Conservation (phyloP, 2,888 invertebrate species). For the Hypomecis atomaria region DNA sequence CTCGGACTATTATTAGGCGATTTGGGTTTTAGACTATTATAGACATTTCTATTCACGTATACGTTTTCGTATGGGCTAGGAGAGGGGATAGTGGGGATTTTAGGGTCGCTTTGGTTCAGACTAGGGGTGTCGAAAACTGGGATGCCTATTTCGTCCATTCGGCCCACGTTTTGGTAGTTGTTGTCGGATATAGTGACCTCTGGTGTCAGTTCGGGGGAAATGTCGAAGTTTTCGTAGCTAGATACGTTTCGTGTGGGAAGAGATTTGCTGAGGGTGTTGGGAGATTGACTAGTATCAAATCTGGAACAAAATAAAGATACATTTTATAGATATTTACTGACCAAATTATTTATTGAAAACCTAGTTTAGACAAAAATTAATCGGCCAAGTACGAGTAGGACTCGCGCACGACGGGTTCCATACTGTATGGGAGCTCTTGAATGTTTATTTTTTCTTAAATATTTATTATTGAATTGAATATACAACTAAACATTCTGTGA, state of each 20-base stretch:
- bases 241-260: slow-evolving; percentile 72
- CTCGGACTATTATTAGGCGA: slow-evolving; percentile 83
- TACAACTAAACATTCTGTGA: too few species aligned
- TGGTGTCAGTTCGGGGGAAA: slow-evolving; percentile 66
- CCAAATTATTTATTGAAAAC: too few species aligned
- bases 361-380: too few species aligned
- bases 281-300: slow-evolving; percentile 79
- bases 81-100: slow-evolving; percentile 49
- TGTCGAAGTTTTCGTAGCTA: slow-evolving; percentile 84
- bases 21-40: slow-evolving; percentile 69
- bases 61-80: slow-evolving; percentile 87
- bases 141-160: slow-evolving; percentile 80
- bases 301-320: slow-evolving; percentile 52
- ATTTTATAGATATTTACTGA: too few species aligned
- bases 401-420: too few species aligned
- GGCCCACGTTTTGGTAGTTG: slow-evolving; percentile 69
- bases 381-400: too few species aligned
- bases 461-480: too few species aligned
- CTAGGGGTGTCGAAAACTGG: slow-evolving; percentile 75
- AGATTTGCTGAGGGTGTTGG: slow-evolving; percentile 62
- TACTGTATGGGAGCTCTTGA: too few species aligned
- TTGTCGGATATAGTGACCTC: slow-evolving; percentile 64
- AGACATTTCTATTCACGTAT: slow-evolving; percentile 69
- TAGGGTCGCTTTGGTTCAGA: slow-evolving; percentile 61
- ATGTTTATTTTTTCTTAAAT: too few species aligned